These are phyloP conservation scores for Heliconius eleuchia DNA, from an alignment of 1,140 invertebrate genomes.

Conservation along the genomic window DNA sequence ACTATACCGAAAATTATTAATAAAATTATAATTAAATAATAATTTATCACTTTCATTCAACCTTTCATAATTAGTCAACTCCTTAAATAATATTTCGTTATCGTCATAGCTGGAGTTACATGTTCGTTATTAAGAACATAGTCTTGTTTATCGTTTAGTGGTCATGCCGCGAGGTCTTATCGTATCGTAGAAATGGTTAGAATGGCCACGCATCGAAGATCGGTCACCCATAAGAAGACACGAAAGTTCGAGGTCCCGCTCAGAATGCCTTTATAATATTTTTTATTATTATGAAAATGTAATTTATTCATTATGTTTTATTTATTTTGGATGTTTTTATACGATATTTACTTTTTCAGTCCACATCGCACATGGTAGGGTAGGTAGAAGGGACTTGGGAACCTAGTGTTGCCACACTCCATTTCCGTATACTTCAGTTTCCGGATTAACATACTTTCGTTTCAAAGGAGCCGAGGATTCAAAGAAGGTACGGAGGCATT, in stretches of 20 bases:
- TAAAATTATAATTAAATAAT: not conserved
- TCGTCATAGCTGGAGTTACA: slow-evolving; percentile 13
- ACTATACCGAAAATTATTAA: not conserved
- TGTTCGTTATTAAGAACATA: slow-evolving; percentile 33
- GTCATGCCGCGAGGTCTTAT: slow-evolving; percentile 59
- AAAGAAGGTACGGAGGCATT: no score
- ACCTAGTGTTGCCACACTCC: no score
- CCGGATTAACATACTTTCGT: no score
- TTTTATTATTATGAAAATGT: not conserved
- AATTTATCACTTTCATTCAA: not conserved
- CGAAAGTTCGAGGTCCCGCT: slow-evolving; percentile 72
- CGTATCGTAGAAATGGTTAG: slow-evolving; percentile 52
- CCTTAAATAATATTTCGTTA: slow-evolving; percentile 13
- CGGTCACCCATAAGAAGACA: slow-evolving; percentile 72
- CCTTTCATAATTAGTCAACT: not conserved
- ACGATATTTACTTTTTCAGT: no score
- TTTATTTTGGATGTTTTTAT: not conserved
- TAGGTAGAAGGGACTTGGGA: no score
- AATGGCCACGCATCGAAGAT: slow-evolving; percentile 68
- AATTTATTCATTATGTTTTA: not conserved
- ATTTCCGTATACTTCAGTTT: no score
- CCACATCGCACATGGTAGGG: no score
- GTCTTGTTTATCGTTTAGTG: slow-evolving; percentile 59
- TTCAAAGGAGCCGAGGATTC: no score
- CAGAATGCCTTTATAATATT: slow-evolving; percentile 21